Percentiles rank a stretch among this genome's conserved stretches.
phyloP scores from a whole-genome alignment of 2,888 invertebrate species.

The Yponomeuta evonymella region DNA sequence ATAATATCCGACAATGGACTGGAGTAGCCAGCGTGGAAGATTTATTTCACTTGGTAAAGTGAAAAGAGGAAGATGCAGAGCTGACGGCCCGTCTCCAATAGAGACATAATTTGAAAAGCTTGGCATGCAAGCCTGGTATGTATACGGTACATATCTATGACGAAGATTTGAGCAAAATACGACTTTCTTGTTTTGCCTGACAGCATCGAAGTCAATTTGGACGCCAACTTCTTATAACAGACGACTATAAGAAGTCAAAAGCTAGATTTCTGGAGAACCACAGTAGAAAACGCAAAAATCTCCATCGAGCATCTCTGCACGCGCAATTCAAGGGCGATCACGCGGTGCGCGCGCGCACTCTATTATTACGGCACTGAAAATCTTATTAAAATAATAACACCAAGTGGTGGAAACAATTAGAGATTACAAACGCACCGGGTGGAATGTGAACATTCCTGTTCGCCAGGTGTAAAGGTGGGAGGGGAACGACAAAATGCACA shows the following conservation, averaged over 20 bases:
- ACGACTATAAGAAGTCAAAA: not conserved
- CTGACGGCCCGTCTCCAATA: too few species aligned
- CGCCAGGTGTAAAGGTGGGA: constrained; percentile 32
- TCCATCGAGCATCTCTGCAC: constrained; percentile 52
- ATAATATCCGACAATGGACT: too few species aligned
- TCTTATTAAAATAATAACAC: constrained; percentile 53
- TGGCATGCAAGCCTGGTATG: too few species aligned
- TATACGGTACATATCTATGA: too few species aligned
- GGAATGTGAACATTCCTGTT: constrained; percentile 53
- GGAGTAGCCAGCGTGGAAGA: too few species aligned
- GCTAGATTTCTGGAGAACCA: not conserved
- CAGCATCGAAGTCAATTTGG: too few species aligned
- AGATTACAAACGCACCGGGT: constrained; percentile 36
- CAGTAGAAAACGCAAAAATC: not conserved
- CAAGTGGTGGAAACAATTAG: constrained; percentile 39
- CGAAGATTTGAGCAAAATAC: too few species aligned
- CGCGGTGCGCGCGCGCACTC: constrained; percentile 33
- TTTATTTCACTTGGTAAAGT: too few species aligned
- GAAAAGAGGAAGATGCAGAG: too few species aligned
- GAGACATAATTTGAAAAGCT: too few species aligned
- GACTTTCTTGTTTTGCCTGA: too few species aligned
- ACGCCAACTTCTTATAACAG: too few species aligned
- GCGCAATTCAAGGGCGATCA: constrained; percentile 57
- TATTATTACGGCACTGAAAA: constrained; percentile 31
- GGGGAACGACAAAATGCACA: not conserved